Evolutionary conservation across 2,113 vertebrate species (phyloP).

Genomic region (Delphinapterus leucas): DNA sequence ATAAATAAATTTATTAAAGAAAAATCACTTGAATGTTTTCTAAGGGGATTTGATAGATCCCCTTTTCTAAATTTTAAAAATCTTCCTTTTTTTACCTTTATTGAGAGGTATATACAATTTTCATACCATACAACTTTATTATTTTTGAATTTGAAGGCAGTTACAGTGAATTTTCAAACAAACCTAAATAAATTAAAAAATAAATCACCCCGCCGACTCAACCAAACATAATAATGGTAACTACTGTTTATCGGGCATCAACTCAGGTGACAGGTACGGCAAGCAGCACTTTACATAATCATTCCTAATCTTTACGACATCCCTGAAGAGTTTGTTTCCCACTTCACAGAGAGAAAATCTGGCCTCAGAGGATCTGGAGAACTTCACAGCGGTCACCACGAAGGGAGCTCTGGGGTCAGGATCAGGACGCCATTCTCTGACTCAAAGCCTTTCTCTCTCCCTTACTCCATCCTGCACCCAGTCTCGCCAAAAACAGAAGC

Average conservation of each 20-base stretch:
- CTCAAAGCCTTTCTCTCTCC: background rate
- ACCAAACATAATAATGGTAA: background rate
- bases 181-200: background rate
- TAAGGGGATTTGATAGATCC: background rate
- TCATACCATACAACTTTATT: background rate
- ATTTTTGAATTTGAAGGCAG: background rate
- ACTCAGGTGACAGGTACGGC: background rate
- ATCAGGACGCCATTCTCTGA: background rate
- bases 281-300: background rate
- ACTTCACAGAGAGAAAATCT: background rate
- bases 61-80: background rate
- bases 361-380: background rate
- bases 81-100: background rate
- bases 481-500: background rate
- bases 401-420: background rate
- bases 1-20: too few relatives aligned
- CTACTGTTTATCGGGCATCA: background rate
- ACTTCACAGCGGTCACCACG: background rate
- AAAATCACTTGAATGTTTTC: slow-evolving; percentile 28
- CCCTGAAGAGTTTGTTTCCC: background rate
- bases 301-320: background rate
- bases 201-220: background rate
- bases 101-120: background rate
- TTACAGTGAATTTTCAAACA: background rate
- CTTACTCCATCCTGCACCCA: background rate